Percentiles rank a stretch among this genome's conserved stretches.
These are phyloP conservation scores for Nasonia oneida DNA, from an alignment of 2,888 invertebrate species.

Conservation along the genomic window DNA sequence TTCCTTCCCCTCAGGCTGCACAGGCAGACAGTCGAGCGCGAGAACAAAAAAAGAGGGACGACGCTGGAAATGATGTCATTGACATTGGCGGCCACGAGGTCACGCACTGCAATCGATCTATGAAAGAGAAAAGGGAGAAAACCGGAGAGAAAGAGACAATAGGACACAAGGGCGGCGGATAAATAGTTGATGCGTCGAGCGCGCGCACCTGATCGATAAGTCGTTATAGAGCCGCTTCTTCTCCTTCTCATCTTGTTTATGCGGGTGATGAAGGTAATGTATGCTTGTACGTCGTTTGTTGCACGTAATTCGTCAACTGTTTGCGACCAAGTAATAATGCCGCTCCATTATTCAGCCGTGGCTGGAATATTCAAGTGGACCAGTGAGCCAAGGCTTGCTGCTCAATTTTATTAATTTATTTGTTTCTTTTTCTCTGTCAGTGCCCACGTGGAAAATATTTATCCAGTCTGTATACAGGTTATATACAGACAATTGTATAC, in stretches of 20 bases:
- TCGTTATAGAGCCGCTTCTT: slow-evolving; percentile 40
- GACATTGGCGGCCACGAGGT: slow-evolving; percentile 15
- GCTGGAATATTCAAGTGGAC: slow-evolving; percentile 49
- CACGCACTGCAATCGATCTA: slow-evolving; percentile 10
- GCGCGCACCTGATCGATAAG: slow-evolving; percentile 52
- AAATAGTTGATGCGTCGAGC: slow-evolving; percentile 44
- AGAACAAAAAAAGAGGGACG: background rate
- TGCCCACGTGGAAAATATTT: no score
- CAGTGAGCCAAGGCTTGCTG: slow-evolving; percentile 45
- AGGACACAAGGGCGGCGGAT: slow-evolving; percentile 7
- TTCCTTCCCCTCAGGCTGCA: background rate
- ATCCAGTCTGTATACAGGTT: no score
- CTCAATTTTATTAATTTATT: slow-evolving; percentile 7
- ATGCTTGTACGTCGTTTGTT: background rate
- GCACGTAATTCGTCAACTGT: background rate
- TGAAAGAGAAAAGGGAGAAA: background rate
- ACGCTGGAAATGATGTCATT: slow-evolving; percentile 15
- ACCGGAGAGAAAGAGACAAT: background rate
- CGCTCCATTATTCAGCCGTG: slow-evolving; percentile 42
- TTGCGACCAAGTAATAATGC: slow-evolving; percentile 21
- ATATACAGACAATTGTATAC: no score
- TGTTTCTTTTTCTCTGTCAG: background rate
- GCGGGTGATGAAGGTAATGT: background rate
- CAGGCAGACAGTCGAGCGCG: background rate
- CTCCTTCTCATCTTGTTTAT: slow-evolving; percentile 37